These are phyloP conservation scores for Lutjanus argentimaculatus DNA, from an alignment of 2,797 vertebrate species.

Conservation along the genomic window DNA sequence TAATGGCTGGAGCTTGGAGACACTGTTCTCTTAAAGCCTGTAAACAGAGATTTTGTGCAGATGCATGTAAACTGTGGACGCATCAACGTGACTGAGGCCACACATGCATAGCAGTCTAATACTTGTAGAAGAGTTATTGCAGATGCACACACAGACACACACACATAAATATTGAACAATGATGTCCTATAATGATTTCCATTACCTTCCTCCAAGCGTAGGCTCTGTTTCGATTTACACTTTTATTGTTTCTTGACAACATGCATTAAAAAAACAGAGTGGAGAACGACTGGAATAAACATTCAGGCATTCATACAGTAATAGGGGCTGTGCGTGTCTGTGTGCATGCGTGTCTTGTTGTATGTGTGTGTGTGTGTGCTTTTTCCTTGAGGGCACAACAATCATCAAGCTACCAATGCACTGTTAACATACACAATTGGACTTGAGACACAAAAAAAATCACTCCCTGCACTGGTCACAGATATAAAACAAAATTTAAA, in stretches of 20 bases:
- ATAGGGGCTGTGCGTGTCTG: constrained; percentile 21
- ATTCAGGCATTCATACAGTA: constrained; percentile 46
- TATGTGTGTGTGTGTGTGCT: not conserved
- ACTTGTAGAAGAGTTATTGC: constrained; percentile 18
- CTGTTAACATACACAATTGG: constrained; percentile 1
- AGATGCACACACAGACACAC: constrained; percentile 25
- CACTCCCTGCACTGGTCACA: not conserved
- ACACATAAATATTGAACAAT: constrained; percentile 58
- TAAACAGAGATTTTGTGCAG: constrained; percentile 60
- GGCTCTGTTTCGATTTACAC: constrained; percentile 72
- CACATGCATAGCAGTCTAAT: constrained; percentile 34
- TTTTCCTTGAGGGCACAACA: constrained; percentile 9
- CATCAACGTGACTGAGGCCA: constrained; percentile 44
- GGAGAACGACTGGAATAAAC: constrained; percentile 59
- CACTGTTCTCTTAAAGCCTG: constrained; percentile 31
- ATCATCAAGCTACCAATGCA: constrained; percentile 29
- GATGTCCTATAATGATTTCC: constrained; percentile 73
- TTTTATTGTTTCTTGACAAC: constrained; percentile 73
- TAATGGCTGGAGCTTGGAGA: constrained; percentile 63
- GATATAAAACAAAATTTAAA: not conserved
- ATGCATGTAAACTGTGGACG: constrained; percentile 40
- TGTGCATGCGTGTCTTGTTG: constrained; percentile 16
- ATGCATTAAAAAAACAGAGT: constrained; percentile 57
- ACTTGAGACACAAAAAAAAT: not conserved
- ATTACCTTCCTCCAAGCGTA: constrained; percentile 60